Conservation (phyloP, 2,797 vertebrate genomes). For the Pelodytes ibericus region DNA sequence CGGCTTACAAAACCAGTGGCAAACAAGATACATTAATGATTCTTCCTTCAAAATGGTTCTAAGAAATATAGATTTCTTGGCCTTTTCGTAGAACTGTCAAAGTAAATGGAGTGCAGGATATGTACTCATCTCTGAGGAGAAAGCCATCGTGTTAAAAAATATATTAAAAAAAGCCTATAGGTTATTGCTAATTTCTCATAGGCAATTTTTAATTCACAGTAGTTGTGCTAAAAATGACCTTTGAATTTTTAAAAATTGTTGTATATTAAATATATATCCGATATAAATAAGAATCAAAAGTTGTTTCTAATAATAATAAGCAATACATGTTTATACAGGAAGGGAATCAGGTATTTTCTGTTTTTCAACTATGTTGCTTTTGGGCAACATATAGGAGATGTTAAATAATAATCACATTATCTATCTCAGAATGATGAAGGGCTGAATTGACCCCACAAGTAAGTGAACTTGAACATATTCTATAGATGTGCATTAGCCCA, state of each 20-base stretch:
- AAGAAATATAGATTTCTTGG: slow-evolving; percentile 3
- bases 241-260: background rate
- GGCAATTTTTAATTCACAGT: background rate
- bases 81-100: background rate
- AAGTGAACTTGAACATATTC: too few relatives aligned
- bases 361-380: too few relatives aligned
- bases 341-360: too few relatives aligned
- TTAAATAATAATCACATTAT: too few relatives aligned
- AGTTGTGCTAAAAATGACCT: background rate
- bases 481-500: too few relatives aligned
- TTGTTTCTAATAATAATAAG: too few relatives aligned
- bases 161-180: too few relatives aligned
- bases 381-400: too few relatives aligned
- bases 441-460: too few relatives aligned
- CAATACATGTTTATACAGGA: too few relatives aligned
- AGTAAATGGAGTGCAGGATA: background rate
- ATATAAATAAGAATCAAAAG: too few relatives aligned
- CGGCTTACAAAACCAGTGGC: background rate
- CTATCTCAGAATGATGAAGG: too few relatives aligned
- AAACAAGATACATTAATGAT: background rate
- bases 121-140: background rate
- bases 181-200: background rate
- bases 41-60: background rate
- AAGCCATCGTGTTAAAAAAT: background rate
- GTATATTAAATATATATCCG: background rate